Percentiles rank a stretch among this genome's conserved stretches.
Conservation (phyloP, 1,140 invertebrate species). For the Caenorhabditis tropicalis region DNA sequence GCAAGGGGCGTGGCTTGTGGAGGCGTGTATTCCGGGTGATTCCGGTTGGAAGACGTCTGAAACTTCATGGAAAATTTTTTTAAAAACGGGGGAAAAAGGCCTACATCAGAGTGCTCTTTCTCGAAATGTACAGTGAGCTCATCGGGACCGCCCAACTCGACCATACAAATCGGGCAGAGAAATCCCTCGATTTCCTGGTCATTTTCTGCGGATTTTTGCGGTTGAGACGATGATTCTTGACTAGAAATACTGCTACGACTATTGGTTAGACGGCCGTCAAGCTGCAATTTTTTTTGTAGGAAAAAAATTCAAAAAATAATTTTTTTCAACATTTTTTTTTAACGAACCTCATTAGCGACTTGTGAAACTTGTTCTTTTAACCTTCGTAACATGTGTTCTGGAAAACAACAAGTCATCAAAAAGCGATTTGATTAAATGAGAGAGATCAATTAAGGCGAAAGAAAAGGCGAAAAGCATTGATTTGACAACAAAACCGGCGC, state of each 20-base stretch:
- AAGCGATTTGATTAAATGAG: neutral
- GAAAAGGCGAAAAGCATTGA: slow-evolving; percentile 28
- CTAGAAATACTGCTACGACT: neutral
- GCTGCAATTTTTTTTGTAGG: neutral
- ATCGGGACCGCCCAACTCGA: slow-evolving; percentile 26
- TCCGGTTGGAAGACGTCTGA: slow-evolving; percentile 15
- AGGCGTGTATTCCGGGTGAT: neutral
- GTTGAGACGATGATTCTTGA: neutral
- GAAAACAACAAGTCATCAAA: slow-evolving; percentile 34
- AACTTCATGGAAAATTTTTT: neutral
- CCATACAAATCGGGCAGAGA: slow-evolving; percentile 52
- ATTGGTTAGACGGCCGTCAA: neutral
- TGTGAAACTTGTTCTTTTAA: slow-evolving; percentile 50
- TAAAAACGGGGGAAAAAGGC: no score
- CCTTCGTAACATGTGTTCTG: slow-evolving; percentile 45
- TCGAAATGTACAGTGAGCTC: slow-evolving; percentile 50
- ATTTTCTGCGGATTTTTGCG: neutral
- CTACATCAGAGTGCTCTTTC: slow-evolving; percentile 44
- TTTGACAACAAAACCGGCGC: slow-evolving; percentile 25
- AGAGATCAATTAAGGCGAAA: no score
- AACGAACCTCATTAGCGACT: slow-evolving; percentile 46
- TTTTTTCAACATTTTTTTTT: neutral
- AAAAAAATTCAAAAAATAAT: neutral
- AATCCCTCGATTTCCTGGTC: slow-evolving; percentile 55
- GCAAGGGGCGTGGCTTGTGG: neutral